These are phyloP conservation scores for Ctenicera cuprea DNA, from an alignment of 2,888 invertebrate species.

Conservation along the genomic window DNA sequence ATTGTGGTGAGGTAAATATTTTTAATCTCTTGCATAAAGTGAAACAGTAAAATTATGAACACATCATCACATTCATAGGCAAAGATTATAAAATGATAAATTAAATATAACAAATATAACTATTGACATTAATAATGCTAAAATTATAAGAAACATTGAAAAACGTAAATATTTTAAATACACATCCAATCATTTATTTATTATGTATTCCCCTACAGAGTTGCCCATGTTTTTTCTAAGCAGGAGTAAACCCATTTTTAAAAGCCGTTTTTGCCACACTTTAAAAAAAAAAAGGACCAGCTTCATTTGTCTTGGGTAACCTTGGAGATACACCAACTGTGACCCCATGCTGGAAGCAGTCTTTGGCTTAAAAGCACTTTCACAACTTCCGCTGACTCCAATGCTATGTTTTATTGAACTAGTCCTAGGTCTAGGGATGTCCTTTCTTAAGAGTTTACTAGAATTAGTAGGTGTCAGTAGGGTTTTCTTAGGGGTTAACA, in stretches of 20 bases:
- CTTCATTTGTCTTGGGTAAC: background rate
- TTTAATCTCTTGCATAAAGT: no score
- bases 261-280: background rate
- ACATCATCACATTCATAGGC: no score
- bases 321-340: background rate
- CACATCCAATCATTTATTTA: no score
- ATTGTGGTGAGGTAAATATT: no score
- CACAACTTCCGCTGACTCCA: background rate
- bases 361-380: background rate
- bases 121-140: no score
- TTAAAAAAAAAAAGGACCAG: background rate
- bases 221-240: no score
- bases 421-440: background rate
- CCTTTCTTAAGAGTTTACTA: background rate
- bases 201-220: no score
- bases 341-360: background rate
- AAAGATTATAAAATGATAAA: no score
- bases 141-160: no score
- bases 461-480: background rate
- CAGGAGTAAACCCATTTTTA: background rate
- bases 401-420: background rate
- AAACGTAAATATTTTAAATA: no score
- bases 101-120: no score
- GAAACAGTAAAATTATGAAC: no score
- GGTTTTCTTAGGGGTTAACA: constrained; percentile 20